Conservation (phyloP, 1,140 invertebrate genomes). For the Drosophila mojavensis region DNA sequence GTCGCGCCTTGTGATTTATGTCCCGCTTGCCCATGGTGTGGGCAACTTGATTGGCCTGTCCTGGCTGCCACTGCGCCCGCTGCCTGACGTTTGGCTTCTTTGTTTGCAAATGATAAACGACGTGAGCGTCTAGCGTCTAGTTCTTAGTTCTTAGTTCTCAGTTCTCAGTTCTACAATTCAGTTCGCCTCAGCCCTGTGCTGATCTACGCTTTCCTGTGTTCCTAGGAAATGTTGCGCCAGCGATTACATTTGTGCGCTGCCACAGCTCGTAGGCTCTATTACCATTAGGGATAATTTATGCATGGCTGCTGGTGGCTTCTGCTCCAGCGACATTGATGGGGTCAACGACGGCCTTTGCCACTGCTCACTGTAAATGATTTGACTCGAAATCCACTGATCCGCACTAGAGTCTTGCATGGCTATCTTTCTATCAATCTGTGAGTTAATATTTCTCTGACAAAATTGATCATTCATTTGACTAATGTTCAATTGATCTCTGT, state of each 20-base stretch:
- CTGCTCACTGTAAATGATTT: conserved; percentile 5
- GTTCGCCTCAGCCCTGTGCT: neutral
- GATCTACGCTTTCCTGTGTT: conserved; percentile 16
- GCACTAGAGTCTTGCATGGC: no score
- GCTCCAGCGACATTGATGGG: conserved; percentile 25
- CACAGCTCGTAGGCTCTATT: conserved; percentile 50
- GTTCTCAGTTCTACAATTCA: conserved; percentile 33
- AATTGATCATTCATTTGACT: no score
- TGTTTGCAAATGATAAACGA: conserved; percentile 82
- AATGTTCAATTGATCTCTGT: neutral
- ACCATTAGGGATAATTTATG: conserved; percentile 67
- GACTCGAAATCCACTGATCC: no score
- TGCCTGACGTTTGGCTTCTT: conserved; percentile 67
- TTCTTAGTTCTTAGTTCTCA: conserved; percentile 33
- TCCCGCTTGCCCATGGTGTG: conserved; percentile 60
- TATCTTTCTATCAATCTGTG: no score
- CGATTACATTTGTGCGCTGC: conserved; percentile 56
- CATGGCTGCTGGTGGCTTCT: conserved; percentile 58
- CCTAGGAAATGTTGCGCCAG: conserved; percentile 56
- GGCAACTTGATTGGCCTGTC: conserved; percentile 71
- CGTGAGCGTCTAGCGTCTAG: conserved; percentile 47
- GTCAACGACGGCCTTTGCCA: conserved; percentile 31
- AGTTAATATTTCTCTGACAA: no score
- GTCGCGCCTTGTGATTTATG: conserved; percentile 78
- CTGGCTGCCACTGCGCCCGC: conserved; percentile 22